phyloP scores from a whole-genome alignment of 2,797 vertebrate species.

The Coregonus sp. region DNA sequence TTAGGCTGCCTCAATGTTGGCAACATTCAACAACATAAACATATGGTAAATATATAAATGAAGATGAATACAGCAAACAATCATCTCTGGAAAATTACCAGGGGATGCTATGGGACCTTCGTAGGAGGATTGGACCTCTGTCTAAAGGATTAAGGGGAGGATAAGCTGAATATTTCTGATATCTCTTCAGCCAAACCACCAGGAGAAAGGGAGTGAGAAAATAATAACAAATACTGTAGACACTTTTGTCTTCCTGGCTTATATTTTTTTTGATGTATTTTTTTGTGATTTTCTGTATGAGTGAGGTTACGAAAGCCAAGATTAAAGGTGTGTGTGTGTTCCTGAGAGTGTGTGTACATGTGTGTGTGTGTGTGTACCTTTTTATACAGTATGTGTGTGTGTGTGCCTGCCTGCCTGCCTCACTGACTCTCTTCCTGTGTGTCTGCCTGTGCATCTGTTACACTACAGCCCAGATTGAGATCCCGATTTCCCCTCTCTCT shows the following conservation, averaged over 20 bases:
- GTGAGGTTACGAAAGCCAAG: neutral
- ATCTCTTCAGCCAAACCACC: constrained; percentile 60
- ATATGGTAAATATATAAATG: neutral
- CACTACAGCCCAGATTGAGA: constrained; percentile 10
- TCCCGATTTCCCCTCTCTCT: constrained; percentile 52
- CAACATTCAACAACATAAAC: neutral
- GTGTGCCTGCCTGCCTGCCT: neutral
- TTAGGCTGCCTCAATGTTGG: neutral
- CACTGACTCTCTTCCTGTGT: neutral
- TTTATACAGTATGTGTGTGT: neutral
- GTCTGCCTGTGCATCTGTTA: neutral
- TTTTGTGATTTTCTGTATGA: constrained; percentile 32
- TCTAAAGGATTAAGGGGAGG: constrained; percentile 67
- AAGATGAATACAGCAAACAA: constrained; percentile 36
- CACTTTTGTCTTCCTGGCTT: constrained; percentile 52
- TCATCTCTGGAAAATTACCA: constrained; percentile 37
- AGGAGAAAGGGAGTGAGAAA: constrained; percentile 44
- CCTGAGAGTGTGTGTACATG: no score
- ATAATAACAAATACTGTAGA: constrained; percentile 29
- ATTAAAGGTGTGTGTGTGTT: neutral
- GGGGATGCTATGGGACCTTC: constrained; percentile 50
- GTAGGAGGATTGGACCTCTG: constrained; percentile 64
- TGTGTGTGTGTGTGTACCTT: constrained; percentile 34
- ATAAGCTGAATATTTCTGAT: constrained; percentile 62
- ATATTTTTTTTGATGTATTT: constrained; percentile 62